A percentile compares a stretch with the other conserved stretches of the same genome.
Conservation (phyloP, 1,140 invertebrate species). For the Orius insidiosus region DNA sequence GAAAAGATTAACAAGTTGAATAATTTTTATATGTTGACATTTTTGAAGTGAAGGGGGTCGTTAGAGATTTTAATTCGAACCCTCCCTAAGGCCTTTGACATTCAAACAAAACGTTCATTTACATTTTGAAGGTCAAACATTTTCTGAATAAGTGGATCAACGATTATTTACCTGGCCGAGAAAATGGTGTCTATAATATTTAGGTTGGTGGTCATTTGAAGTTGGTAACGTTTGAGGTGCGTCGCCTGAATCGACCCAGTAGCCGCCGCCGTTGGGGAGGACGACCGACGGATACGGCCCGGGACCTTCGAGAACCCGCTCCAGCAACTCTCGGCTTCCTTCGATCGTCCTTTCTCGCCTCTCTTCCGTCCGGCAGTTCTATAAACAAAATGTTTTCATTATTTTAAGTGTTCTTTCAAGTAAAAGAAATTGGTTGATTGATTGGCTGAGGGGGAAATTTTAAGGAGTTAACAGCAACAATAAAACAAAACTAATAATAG, state of each 20-base stretch:
- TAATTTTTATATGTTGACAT: too few species aligned
- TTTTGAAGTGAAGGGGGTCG: too few species aligned
- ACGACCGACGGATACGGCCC: conserved; percentile 75
- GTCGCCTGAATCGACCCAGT: conserved; percentile 82
- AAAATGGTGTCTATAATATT: conserved; percentile 13
- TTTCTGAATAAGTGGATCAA: too few species aligned
- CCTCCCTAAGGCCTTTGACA: too few species aligned
- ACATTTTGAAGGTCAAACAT: too few species aligned
- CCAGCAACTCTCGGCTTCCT: conserved; percentile 39
- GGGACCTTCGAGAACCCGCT: conserved; percentile 52
- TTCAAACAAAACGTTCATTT: too few species aligned
- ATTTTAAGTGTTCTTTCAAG: neutral
- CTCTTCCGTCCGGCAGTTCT: conserved; percentile 28
- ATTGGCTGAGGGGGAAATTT: too few species aligned
- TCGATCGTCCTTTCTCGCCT: conserved; percentile 23
- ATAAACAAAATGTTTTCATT: conserved; percentile 20
- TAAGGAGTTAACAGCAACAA: too few species aligned
- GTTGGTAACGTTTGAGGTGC: conserved; percentile 32
- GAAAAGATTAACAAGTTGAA: too few species aligned
- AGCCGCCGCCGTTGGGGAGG: conserved; percentile 60
- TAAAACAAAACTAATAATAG: too few species aligned
- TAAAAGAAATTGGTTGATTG: too few species aligned
- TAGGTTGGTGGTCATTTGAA: conserved; percentile 31
- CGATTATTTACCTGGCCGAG: conserved; percentile 14
- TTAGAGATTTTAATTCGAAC: too few species aligned